A percentile compares a stretch with the other conserved stretches of the same genome.
Evolutionary conservation across 23 tunicate species (phyloP).

Genomic region (Trididemnum nubilum): DNA sequence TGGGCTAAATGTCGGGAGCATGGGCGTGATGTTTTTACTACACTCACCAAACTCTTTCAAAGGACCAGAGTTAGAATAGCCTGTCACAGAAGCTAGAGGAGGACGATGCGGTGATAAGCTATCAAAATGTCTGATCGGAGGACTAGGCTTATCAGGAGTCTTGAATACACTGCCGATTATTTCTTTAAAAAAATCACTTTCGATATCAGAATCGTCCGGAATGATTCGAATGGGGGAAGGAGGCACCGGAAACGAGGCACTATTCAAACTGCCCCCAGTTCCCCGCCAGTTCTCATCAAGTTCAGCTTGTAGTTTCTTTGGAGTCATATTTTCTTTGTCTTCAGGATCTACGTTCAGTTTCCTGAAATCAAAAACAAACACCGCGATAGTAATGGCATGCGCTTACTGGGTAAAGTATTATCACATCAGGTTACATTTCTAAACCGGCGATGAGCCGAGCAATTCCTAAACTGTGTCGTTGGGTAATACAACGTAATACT

Average conservation of each 20-base stretch:
- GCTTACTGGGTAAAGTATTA: no score
- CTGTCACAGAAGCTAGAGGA: conserved; percentile 23
- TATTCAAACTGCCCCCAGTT: neutral
- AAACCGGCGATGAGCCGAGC: no score
- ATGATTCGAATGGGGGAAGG: conserved; percentile 45
- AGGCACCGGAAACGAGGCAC: neutral
- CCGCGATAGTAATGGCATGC: no score
- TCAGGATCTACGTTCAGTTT: neutral
- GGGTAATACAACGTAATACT: no score
- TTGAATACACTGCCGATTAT: conserved; percentile 60
- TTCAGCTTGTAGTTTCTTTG: neutral
- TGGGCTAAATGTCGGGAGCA: conserved; percentile 11
- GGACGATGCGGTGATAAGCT: conserved; percentile 35
- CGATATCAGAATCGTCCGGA: neutral
- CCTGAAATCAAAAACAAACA: neutral
- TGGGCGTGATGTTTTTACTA: neutral
- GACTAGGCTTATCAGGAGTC: conserved; percentile 51
- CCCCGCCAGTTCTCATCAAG: neutral
- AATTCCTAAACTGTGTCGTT: no score
- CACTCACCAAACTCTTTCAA: neutral
- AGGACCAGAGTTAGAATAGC: neutral
- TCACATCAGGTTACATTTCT: no score
- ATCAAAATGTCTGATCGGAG: conserved; percentile 43
- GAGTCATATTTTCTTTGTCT: neutral
- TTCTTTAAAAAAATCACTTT: conserved; percentile 42